Evolutionary conservation across 1,140 invertebrate genomes (phyloP), one percentile per base, ranked within the genome.

Genomic region (Pseudobourletiella spinata): DNA sequence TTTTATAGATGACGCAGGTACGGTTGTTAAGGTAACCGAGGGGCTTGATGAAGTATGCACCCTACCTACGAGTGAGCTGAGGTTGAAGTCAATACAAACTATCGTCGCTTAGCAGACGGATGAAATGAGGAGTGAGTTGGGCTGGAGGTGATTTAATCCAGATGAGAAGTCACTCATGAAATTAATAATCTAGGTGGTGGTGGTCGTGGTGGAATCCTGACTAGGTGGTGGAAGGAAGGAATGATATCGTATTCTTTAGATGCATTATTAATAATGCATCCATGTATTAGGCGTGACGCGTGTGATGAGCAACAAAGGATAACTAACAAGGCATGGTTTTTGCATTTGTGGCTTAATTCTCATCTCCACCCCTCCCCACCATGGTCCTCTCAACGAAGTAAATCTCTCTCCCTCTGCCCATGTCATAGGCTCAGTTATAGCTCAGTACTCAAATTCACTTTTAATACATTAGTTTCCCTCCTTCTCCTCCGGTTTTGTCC

Each of bases 281-380:
- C 22, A 29, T 26, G 46, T 61, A 57, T 62, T 57, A 62, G 60
- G 60, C 60, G 54, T 62, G 60, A 62, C 54, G 43, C 26, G 60
- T n/a, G n/a, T 32, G 52, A 62, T 26, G 26, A 62, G 54, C 29
- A 57, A 62, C 60, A 61, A 61, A 61, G 59, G 43, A 55, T 56
- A 55, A 44, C 42, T 61, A 61, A 61, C 59, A 57, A 42, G 46
- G 55, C 54, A 57, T 50, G 52, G 60, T 50, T 57, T 62, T 62
- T 61, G 52, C 50, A 55, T 61, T 57, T 62, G 60, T 44, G 54
- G 60, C 43, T 62, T 62, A 62, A 62, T 62, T 62, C 43, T 62
- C 46, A 46, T 39, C 52, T 20, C 29, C 44, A 22, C 43, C 52
- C 54, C 26, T 35, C 39, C 26, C 29, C 18, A 11, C n/a, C n/a